Evolutionary conservation across 2,797 vertebrate genomes (phyloP).

Genomic region (Xiphorhynchus erythropygius): DNA sequence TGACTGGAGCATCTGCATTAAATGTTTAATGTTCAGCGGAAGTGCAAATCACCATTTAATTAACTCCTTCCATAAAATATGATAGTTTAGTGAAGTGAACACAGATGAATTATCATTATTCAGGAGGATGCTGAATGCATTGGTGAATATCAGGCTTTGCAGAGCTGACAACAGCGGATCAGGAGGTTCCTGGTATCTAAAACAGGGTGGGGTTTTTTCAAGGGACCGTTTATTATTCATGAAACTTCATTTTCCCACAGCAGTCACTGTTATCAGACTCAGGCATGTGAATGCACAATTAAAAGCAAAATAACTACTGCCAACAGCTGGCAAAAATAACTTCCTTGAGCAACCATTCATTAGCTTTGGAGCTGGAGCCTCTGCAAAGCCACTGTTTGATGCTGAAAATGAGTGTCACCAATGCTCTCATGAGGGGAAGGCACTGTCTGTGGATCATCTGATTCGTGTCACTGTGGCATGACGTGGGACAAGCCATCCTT

Average conservation of each 20-base stretch:
- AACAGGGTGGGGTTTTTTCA: neutral
- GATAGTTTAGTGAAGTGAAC: conserved; percentile 64
- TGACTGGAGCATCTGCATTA: conserved; percentile 69
- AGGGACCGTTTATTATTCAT: conserved; percentile 3
- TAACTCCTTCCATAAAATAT: conserved; percentile 72
- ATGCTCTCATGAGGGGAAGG: neutral
- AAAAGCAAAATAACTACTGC: conserved; percentile 34
- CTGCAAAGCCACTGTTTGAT: neutral
- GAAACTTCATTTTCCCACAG: neutral
- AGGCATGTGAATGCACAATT: neutral
- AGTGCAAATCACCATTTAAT: conserved; percentile 72
- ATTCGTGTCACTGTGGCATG: neutral
- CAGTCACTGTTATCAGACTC: conserved; percentile 1
- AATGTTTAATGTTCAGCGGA: conserved; percentile 68
- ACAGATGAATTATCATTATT: conserved; percentile 63
- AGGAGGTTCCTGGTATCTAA: neutral
- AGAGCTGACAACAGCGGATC: conserved; percentile 23
- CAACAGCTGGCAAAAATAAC: conserved; percentile 29
- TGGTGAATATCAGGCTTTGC: neutral
- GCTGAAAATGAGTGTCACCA: neutral
- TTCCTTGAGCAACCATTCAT: neutral
- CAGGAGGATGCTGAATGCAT: neutral
- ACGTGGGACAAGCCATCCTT: neutral
- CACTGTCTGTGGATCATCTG: neutral
- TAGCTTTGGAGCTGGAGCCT: neutral